These are phyloP conservation scores for Ophion ventricosus DNA, from an alignment of 2,888 invertebrate genomes.

Conservation along the genomic window DNA sequence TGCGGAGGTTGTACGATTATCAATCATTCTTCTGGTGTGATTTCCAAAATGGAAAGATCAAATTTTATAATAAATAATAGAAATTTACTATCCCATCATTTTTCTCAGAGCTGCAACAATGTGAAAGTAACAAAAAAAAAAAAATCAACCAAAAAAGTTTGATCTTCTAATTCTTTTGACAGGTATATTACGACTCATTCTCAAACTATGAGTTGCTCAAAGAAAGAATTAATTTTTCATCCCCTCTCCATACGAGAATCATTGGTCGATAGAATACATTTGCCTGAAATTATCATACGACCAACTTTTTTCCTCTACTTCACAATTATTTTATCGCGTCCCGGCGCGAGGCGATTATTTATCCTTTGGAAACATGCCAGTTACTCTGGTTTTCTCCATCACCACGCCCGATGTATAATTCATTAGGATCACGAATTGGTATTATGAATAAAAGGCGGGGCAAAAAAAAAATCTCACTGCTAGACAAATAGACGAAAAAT, in stretches of 20 bases:
- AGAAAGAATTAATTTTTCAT: no score
- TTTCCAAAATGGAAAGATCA: not conserved
- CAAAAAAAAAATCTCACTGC: conserved; percentile 26
- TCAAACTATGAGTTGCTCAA: no score
- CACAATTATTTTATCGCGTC: not conserved
- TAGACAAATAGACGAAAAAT: conserved; percentile 53
- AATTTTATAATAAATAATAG: not conserved
- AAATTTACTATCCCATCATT: not conserved
- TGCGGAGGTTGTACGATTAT: no score
- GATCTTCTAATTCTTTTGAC: not conserved
- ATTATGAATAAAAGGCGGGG: conserved; percentile 19
- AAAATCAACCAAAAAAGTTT: not conserved
- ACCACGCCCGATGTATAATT: conserved; percentile 2
- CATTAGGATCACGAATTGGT: conserved; percentile 8
- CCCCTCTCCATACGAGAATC: no score
- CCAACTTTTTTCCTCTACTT: not conserved
- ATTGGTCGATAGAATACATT: not conserved
- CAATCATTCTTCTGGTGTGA: no score
- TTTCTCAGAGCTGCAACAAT: not conserved
- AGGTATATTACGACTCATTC: not conserved
- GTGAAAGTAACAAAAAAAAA: not conserved
- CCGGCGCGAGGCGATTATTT: not conserved
- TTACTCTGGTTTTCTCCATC: conserved; percentile 34
- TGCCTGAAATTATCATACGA: not conserved
- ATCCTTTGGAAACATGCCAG: conserved; percentile 53